Evolutionary conservation across 2,113 vertebrate genomes (phyloP).

Genomic region (Ploceus nigricollis): DNA sequence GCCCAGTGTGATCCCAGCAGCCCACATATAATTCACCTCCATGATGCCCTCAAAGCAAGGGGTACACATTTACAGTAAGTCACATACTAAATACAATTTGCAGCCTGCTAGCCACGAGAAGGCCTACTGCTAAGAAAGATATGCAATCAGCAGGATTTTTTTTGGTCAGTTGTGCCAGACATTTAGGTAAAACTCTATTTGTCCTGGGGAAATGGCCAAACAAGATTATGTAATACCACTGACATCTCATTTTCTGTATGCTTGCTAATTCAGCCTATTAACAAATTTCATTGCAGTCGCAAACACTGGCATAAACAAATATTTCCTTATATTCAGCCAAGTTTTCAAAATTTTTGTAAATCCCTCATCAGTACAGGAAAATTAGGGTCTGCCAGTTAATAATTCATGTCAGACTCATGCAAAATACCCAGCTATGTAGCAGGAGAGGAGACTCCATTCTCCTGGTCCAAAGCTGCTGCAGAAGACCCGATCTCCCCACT

Average conservation of each 20-base stretch:
- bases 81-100: constrained; percentile 9
- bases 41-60: not conserved
- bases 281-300: not conserved
- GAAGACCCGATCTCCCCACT: not conserved
- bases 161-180: not conserved
- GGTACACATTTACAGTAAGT: constrained; percentile 36
- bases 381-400: not conserved
- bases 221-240: constrained; percentile 18
- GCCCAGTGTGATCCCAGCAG: not conserved
- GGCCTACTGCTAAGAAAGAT: not conserved
- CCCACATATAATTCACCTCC: not conserved
- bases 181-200: constrained; percentile 24
- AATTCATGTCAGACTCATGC: not conserved
- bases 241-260: not conserved
- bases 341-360: constrained; percentile 34
- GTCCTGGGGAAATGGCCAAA: not conserved
- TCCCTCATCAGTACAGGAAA: constrained; percentile 26
- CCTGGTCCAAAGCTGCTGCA: not conserved
- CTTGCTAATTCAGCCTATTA: not conserved
- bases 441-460: not conserved
- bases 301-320: not conserved
- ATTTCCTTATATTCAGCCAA: not conserved
- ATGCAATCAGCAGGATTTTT: constrained; percentile 9
- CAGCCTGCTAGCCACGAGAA: constrained; percentile 12
- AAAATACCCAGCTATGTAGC: not conserved